Conservation (phyloP, 2,113 vertebrate genomes). For the Capreolus pygargus region DNA sequence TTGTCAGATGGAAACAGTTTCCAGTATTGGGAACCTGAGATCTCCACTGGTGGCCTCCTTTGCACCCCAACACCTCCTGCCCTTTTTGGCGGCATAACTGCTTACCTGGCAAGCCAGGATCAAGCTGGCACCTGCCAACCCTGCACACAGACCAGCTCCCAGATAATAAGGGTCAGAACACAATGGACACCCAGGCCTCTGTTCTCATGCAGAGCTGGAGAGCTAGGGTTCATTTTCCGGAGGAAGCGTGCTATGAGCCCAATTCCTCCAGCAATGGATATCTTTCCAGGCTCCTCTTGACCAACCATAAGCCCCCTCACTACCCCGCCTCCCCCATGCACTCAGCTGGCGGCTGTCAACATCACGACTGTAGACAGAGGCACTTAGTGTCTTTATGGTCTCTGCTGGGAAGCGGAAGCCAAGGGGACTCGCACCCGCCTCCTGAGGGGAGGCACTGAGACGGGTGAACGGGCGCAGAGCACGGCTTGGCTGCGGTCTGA, state of each 20-base stretch:
- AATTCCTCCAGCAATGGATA: not conserved
- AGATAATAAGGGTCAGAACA: not conserved
- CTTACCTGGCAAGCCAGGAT: not conserved
- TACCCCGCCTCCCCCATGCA: too few species aligned
- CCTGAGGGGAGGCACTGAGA: not conserved
- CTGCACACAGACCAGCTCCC: not conserved
- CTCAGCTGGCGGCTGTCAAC: not conserved
- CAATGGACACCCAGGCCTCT: not conserved
- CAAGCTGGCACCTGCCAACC: not conserved
- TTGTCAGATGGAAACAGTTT: not conserved
- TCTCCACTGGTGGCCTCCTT: not conserved
- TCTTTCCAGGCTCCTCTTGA: not conserved
- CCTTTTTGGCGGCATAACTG: not conserved
- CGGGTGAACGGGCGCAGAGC: not conserved
- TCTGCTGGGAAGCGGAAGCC: not conserved
- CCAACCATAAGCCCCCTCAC: not conserved
- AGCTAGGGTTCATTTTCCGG: not conserved
- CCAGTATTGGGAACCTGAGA: not conserved
- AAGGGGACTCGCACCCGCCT: not conserved
- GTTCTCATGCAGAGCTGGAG: not conserved
- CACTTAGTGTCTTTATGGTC: not conserved
- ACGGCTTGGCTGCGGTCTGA: not conserved
- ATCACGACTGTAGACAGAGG: fast-evolving
- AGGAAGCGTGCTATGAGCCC: not conserved
- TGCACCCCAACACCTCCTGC: not conserved